Evolutionary conservation across 2,888 invertebrate species (phyloP).

Genomic region (Agonum fuliginosum): DNA sequence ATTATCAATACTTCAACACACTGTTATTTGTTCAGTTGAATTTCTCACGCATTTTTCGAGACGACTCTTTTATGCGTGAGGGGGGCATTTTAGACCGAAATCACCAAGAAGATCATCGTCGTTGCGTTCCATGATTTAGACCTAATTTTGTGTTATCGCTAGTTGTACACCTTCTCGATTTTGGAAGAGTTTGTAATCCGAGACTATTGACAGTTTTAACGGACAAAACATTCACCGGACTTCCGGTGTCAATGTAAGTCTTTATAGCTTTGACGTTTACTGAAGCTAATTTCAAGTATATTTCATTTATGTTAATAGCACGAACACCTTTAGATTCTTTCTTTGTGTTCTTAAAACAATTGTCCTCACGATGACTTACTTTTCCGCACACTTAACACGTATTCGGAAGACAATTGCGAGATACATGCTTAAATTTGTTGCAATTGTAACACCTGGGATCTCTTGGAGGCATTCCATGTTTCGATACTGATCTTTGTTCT

Average conservation of each 20-base stretch:
- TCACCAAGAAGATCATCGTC: too few species aligned
- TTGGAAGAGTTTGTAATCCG: not conserved
- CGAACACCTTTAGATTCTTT: not conserved
- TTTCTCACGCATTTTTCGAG: too few species aligned
- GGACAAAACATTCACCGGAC: conserved; percentile 16
- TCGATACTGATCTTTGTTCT: not conserved
- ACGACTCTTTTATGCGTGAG: too few species aligned
- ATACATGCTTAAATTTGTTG: conserved; percentile 11
- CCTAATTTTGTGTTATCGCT: not conserved
- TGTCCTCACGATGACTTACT: not conserved
- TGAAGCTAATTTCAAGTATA: conserved; percentile 11
- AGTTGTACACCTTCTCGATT: not conserved
- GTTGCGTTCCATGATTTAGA: not conserved
- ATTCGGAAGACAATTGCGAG: not conserved
- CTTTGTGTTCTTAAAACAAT: not conserved
- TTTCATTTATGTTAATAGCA: conserved; percentile 4
- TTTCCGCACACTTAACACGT: not conserved
- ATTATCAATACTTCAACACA: not conserved
- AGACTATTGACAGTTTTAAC: not conserved
- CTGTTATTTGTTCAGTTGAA: not conserved
- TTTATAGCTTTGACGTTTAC: not conserved
- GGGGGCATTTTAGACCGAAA: too few species aligned
- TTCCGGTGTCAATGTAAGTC: conserved; percentile 7
- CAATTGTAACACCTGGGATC: conserved; percentile 1
- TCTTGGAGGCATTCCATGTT: not conserved